Evolutionary conservation across 1,140 invertebrate genomes (phyloP).

Genomic region (Brachionus paranguensis): DNA sequence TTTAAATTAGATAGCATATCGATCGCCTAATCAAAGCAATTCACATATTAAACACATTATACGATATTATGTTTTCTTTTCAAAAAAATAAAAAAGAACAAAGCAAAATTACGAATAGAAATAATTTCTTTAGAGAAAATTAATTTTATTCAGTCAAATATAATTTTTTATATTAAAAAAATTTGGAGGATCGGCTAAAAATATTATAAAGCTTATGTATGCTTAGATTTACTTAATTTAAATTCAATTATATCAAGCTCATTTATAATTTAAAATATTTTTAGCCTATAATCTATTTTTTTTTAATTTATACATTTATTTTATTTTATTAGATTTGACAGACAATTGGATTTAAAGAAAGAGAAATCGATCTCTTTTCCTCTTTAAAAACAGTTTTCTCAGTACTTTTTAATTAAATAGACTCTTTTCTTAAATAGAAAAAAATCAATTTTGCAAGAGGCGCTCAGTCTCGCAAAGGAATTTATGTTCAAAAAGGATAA

Average conservation of each 20-base stretch:
- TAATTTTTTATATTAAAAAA: neutral
- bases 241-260: neutral
- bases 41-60: neutral
- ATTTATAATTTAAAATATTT: neutral
- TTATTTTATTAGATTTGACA: neutral
- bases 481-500: neutral
- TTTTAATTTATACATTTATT: neutral
- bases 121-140: neutral
- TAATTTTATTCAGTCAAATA: neutral
- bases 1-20: neutral
- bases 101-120: neutral
- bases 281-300: neutral
- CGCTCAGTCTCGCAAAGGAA: neutral
- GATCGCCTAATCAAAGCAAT: neutral
- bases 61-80: neutral
- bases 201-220: neutral
- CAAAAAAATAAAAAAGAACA: neutral
- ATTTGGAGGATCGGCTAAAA: neutral
- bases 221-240: neutral
- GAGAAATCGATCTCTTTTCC: neutral
- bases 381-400: neutral
- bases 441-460: neutral
- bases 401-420: neutral
- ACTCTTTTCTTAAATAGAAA: neutral
- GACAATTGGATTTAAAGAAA: neutral